Conservation (phyloP, 2,797 vertebrate species). For the Sebastes reedi region DNA sequence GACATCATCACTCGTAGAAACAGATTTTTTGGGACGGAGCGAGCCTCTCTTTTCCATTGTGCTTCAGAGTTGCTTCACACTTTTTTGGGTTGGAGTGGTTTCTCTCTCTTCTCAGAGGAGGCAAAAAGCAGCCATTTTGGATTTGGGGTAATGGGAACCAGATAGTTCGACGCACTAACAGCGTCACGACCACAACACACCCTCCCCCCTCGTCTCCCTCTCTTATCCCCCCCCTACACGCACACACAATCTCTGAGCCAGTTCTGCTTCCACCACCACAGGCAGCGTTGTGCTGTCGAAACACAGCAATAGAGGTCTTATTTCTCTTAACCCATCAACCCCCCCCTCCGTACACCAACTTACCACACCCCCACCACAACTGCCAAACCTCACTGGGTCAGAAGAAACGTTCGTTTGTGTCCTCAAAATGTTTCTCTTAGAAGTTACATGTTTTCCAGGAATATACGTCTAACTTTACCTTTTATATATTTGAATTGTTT, state of each 20-base stretch:
- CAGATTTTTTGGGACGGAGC: neutral
- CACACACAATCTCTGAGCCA: conserved; percentile 5
- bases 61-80: conserved; percentile 9
- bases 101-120: conserved; percentile 4
- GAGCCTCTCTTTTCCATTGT: conserved; percentile 28
- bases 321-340: conserved; percentile 32
- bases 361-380: conserved; percentile 14
- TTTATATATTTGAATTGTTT: neutral
- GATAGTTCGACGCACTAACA: conserved; percentile 40
- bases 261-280: conserved; percentile 43
- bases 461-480: neutral
- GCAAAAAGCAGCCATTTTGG: conserved; percentile 22
- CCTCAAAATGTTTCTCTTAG: conserved; percentile 17
- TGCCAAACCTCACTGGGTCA: conserved; percentile 35
- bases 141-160: conserved; percentile 71
- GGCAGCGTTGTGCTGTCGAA: conserved; percentile 61
- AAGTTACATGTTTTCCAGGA: conserved; percentile 4
- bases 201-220: neutral
- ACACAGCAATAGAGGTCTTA: conserved; percentile 73
- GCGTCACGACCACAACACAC: conserved; percentile 2
- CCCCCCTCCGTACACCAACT: neutral
- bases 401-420: conserved; percentile 42
- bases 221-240: neutral
- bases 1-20: conserved; percentile 45
- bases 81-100: neutral